Conservation (phyloP, 2,797 vertebrate genomes). For the Tragelaphus oryx region DNA sequence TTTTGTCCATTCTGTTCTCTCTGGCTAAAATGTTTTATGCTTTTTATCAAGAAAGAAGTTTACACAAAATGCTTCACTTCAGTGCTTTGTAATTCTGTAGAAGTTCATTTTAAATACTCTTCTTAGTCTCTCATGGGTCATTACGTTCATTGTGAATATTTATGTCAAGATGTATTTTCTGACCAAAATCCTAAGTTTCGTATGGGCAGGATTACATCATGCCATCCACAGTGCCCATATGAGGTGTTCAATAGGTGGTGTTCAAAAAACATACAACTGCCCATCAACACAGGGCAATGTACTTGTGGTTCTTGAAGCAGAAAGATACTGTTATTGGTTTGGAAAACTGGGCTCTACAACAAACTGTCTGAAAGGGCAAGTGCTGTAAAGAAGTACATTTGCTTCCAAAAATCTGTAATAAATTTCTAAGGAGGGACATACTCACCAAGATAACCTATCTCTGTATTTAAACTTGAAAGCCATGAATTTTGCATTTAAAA, state of each 20-base stretch:
- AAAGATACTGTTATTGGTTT: no score
- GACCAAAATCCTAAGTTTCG: neutral
- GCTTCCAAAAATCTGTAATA: neutral
- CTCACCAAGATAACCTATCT: neutral
- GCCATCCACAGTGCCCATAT: neutral
- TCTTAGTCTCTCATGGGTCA: neutral
- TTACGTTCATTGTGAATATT: neutral
- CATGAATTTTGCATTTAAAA: neutral
- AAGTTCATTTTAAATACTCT: neutral
- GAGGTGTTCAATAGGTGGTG: neutral
- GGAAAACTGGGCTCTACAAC: neutral
- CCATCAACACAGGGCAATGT: accelerated
- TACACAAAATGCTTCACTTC: neutral
- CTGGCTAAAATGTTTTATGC: neutral
- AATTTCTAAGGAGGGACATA: neutral
- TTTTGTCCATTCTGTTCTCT: neutral
- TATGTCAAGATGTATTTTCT: neutral
- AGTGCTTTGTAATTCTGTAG: neutral
- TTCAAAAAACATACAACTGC: neutral
- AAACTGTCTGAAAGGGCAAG: neutral
- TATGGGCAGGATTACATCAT: neutral
- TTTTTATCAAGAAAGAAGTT: neutral
- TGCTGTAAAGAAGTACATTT: neutral
- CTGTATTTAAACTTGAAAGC: neutral
- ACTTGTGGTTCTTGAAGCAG: no score